Evolutionary conservation across 2,113 vertebrate species (phyloP).

Genomic region (Chlamydotis undulata): DNA sequence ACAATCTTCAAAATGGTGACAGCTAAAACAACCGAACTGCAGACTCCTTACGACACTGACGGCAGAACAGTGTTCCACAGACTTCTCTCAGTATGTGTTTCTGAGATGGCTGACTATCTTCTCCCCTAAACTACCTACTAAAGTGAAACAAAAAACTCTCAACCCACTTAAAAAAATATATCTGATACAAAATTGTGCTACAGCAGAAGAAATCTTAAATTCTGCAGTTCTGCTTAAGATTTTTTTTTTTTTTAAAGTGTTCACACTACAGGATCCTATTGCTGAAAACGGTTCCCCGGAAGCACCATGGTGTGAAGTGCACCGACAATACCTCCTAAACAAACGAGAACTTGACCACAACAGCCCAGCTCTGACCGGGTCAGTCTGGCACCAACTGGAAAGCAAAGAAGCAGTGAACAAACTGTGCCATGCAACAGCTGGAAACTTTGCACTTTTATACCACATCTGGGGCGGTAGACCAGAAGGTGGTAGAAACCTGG

Average conservation of each 20-base stretch:
- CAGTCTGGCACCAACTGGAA: too few relatives aligned
- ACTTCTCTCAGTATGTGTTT: background rate
- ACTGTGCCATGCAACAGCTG: background rate
- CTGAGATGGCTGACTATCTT: background rate
- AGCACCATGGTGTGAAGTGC: too few relatives aligned
- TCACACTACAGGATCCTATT: background rate
- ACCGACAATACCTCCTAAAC: background rate
- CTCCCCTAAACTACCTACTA: background rate
- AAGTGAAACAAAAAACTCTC: background rate
- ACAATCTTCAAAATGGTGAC: background rate
- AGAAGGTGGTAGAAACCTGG: background rate
- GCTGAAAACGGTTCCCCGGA: background rate
- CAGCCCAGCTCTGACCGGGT: too few relatives aligned
- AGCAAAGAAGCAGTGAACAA: background rate
- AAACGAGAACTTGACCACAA: fast-evolving
- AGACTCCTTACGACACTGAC: background rate
- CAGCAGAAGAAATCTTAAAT: background rate
- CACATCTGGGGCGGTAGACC: background rate
- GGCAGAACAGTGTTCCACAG: background rate
- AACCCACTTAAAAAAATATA: background rate
- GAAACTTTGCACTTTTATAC: background rate
- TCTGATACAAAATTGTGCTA: background rate
- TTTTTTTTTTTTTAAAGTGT: background rate
- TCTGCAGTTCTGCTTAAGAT: background rate
- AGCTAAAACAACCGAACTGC: background rate